These are phyloP conservation scores for Arctia plantaginis DNA, from an alignment of 2,888 invertebrate species.

Conservation along the genomic window DNA sequence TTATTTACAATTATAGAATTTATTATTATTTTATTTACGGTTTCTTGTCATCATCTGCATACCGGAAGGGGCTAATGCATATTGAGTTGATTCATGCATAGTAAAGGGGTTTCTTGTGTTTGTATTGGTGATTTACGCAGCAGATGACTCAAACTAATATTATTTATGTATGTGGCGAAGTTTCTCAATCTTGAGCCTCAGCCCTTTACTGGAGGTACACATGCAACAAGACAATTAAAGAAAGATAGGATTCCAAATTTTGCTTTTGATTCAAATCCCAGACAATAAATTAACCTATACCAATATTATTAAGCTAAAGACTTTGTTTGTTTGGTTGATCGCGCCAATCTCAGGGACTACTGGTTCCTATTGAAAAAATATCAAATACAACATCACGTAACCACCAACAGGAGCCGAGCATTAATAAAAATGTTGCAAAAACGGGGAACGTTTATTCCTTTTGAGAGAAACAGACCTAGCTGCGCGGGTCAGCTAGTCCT, in stretches of 20 bases:
- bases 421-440: too few relatives aligned
- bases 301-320: too few relatives aligned
- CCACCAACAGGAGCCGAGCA: too few relatives aligned
- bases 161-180: not conserved
- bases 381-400: too few relatives aligned
- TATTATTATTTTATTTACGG: constrained; percentile 19
- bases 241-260: not conserved
- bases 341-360: too few relatives aligned
- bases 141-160: constrained; percentile 18
- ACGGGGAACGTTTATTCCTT: too few relatives aligned
- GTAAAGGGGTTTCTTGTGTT: constrained; percentile 32
- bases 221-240: not conserved
- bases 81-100: constrained; percentile 32
- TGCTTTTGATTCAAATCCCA: too few relatives aligned
- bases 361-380: too few relatives aligned
- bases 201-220: not conserved
- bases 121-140: constrained; percentile 44
- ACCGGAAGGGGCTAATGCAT: constrained; percentile 37
- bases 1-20: not conserved
- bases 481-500: too few relatives aligned
- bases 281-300: too few relatives aligned
- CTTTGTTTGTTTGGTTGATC: too few relatives aligned
- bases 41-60: constrained; percentile 20
- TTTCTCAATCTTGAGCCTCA: constrained; percentile 3
- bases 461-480: too few relatives aligned